Evolutionary conservation across 2,113 vertebrate genomes (phyloP), one percentile per base, ranked within the genome.

Genomic region (Regulus satrapa): DNA sequence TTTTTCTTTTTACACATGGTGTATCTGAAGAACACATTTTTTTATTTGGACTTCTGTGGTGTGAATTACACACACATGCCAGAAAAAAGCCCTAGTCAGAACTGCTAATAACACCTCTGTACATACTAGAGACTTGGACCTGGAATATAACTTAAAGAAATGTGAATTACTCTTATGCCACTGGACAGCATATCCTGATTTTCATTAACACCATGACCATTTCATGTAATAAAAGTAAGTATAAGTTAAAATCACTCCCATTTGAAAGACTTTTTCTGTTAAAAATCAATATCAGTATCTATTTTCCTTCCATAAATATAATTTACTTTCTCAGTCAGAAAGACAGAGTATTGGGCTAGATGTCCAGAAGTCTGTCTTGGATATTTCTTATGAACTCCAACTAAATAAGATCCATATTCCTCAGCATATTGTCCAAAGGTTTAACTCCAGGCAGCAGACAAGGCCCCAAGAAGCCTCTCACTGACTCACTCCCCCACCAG

Each of bases 391-490:
- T 10, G 24, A 58, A 36, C 38, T 93, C 24, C 14, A 66, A 38
- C 6, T 51, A n/a, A n/a, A n/a, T n/a, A 58, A 23, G 29, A 32
- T 43, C 25, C 14, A 26, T 68, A 25, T 29, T 71, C 15, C 38
- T 91, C 18, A 64, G 3, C 5, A 21, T 74, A 38, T 14, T 76
- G 12, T 13, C 25, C 25, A 74, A 67, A 93, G 8, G 8, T 49
- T 38, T n/a, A 17, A 59, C 23, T 23, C 38, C 19, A 73, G 36
- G 6, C 43, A 66, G 26, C 34, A 28, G 41, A 14, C 31, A 63
- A 31, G 18, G 26, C 9, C 32, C 26, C 67, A 43, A 0, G 0
- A 21, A 56, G 25, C 14, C 12, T 4, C 14, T 36, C 0, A 0
- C n/a, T n/a, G n/a, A n/a, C 25, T 43, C 31, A 10, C 1, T 4